Base-by-base conservation (phyloP, 2,113 vertebrate genomes). In the Tretioscincus oriximinensis region DNA sequence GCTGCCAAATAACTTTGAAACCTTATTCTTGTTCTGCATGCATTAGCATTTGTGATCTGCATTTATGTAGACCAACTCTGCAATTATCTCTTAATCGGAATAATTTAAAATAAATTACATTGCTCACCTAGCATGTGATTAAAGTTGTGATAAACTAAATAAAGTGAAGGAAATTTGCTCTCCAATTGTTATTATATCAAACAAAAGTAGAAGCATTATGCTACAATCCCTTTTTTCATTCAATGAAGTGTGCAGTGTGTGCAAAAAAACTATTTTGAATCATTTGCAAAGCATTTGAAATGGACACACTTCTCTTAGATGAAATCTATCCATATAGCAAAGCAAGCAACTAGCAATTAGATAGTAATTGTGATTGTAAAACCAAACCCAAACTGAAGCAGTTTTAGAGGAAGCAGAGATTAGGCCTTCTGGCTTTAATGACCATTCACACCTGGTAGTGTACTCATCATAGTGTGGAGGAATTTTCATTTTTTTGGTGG, bases 91-190 rank as follows among this genome's bases (percentile, higher is more conserved):
- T 81, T 76, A 81, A 81, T 81, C 58, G 2, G 73, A 76, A 76
- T 70, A 76, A 76, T 60, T 81, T 63, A 69, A 69, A 81, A 81
- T 61, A 81, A 81, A 81, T 76, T 29, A 81, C 41, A 63, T 81
- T 47, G 49, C 73, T 81, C 35, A 12, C 41, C 54, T 81, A 70
- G 47, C 66, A 76, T 63, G 54, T 70, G 66, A 81, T 81, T 76
- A 75, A 68, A 75, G 80, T 81, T 81, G 41, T 69, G 73, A 76
- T 81, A 69, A 81, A 76, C 54, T 63, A 66, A 70, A 68, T 81
- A 75, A 81, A 81, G 49, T 61, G 54, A 47, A 70, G 29, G 73
- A 75, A 51, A 68, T 78, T 70, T 61, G 11, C 47, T 61, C 60
- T 26, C 61, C n/a, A 18, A 70, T 67, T 67, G 29, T 69, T 60